Conservation (phyloP, 2,797 vertebrate species). For the Eulemur coronatus region DNA sequence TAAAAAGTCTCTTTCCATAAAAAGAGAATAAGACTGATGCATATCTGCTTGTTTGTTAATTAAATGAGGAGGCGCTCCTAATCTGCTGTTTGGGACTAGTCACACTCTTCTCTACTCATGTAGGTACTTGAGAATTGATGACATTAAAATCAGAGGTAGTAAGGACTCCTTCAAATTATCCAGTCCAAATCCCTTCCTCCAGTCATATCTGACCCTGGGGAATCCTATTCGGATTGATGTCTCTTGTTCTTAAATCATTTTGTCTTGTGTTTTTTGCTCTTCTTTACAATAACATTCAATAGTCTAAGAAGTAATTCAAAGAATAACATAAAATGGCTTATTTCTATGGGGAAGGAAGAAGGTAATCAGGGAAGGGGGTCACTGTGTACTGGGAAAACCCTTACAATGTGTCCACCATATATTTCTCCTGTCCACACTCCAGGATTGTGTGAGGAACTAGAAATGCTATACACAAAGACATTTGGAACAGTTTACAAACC, state of each 20-base stretch:
- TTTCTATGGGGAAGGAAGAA: not conserved
- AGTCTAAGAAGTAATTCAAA: not conserved
- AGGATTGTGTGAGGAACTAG: not conserved
- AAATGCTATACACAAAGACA: not conserved
- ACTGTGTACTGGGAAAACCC: not conserved
- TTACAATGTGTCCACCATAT: not conserved
- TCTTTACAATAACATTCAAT: not conserved
- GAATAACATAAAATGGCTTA: not conserved
- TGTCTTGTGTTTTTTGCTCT: conserved; percentile 12
- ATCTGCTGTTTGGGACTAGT: not conserved
- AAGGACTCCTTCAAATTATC: not conserved
- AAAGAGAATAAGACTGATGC: not conserved
- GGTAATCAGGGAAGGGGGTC: not conserved
- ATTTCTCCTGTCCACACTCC: not conserved
- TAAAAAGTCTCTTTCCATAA: not conserved
- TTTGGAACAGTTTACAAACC: not conserved
- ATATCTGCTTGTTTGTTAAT: not conserved
- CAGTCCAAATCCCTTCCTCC: not conserved
- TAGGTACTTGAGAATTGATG: not conserved
- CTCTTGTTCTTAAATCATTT: not conserved
- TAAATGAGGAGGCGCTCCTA: not conserved
- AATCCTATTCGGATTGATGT: not conserved
- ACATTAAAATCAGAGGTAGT: not conserved
- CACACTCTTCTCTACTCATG: not conserved
- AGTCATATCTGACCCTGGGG: not conserved